Conservation (phyloP, 2,113 vertebrate species). For the Lucifuga dentata region DNA sequence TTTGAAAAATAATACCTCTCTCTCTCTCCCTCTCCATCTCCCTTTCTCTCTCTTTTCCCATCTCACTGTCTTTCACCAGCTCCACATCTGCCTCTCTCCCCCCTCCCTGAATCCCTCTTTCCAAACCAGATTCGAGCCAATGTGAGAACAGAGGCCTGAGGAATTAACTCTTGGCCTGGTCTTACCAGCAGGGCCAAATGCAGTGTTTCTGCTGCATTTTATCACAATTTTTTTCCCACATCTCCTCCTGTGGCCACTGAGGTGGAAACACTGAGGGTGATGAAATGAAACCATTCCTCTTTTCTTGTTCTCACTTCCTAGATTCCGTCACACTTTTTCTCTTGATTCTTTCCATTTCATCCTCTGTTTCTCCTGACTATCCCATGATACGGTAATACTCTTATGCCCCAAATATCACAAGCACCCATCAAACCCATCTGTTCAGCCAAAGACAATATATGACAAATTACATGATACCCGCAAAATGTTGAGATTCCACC, state of each 20-base stretch:
- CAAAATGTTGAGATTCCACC: slow-evolving; percentile 23
- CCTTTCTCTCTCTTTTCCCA: no score
- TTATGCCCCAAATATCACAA: slow-evolving; percentile 63
- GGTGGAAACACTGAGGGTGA: slow-evolving; percentile 78
- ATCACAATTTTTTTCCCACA: slow-evolving; percentile 39
- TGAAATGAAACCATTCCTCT: slow-evolving; percentile 69
- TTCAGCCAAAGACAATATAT: slow-evolving; percentile 55
- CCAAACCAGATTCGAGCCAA: slow-evolving; percentile 30
- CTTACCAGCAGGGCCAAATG: slow-evolving; percentile 71
- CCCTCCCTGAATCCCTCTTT: background rate
- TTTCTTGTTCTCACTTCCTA: slow-evolving; percentile 56
- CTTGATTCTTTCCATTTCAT: slow-evolving; percentile 63
- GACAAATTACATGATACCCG: slow-evolving; percentile 64
- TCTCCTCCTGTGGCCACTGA: slow-evolving; percentile 76
- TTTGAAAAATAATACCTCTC: slow-evolving; percentile 66
- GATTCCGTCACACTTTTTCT: slow-evolving; percentile 47
- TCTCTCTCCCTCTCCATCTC: background rate
- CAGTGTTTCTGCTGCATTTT: slow-evolving; percentile 75
- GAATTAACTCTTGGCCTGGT: slow-evolving; percentile 58
- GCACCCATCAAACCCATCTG: slow-evolving; percentile 64
- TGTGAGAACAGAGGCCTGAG: slow-evolving; percentile 52
- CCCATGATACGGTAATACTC: slow-evolving; percentile 38
- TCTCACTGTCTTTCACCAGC: slow-evolving; percentile 26
- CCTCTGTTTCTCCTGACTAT: slow-evolving; percentile 49
- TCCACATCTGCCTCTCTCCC: slow-evolving; percentile 16